These are phyloP conservation scores for Caretta caretta DNA, from an alignment of 2,113 vertebrate genomes.

Conservation along the genomic window DNA sequence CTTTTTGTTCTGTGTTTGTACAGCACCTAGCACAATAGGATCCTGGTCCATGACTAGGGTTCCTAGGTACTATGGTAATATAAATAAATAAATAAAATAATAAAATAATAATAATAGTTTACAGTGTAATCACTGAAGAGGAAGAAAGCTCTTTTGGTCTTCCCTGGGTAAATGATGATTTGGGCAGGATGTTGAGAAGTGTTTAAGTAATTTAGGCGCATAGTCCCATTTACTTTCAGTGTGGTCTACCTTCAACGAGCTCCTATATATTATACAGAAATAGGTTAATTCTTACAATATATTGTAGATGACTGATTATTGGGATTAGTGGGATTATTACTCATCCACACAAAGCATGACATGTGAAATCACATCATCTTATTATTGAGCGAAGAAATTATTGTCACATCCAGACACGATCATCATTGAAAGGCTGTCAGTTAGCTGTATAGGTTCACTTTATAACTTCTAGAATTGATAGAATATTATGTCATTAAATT, in stretches of 20 bases:
- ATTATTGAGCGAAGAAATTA: slow-evolving; percentile 42
- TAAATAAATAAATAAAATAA: not conserved
- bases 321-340: slow-evolving; percentile 32
- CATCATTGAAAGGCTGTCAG: not conserved
- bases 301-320: not conserved
- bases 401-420: not conserved
- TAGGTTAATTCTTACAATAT: slow-evolving; percentile 23
- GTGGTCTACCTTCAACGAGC: not conserved
- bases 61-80: not conserved
- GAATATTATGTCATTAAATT: slow-evolving; percentile 23
- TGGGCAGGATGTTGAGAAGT: not conserved
- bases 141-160: not conserved
- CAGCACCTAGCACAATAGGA: not conserved
- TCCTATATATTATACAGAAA: not conserved
- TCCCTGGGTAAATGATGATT: not conserved
- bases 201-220: not conserved
- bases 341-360: not conserved
- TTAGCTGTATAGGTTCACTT: slow-evolving; percentile 28
- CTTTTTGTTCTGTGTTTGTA: not conserved
- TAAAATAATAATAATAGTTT: not conserved
- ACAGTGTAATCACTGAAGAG: not conserved
- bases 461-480: slow-evolving; percentile 31
- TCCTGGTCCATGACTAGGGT: not conserved
- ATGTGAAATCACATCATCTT: slow-evolving; percentile 17
- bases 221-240: not conserved